Percentiles rank a stretch among this genome's conserved stretches.
phyloP scores from a whole-genome alignment of 2,113 vertebrate genomes.

The Solea senegalensis region DNA sequence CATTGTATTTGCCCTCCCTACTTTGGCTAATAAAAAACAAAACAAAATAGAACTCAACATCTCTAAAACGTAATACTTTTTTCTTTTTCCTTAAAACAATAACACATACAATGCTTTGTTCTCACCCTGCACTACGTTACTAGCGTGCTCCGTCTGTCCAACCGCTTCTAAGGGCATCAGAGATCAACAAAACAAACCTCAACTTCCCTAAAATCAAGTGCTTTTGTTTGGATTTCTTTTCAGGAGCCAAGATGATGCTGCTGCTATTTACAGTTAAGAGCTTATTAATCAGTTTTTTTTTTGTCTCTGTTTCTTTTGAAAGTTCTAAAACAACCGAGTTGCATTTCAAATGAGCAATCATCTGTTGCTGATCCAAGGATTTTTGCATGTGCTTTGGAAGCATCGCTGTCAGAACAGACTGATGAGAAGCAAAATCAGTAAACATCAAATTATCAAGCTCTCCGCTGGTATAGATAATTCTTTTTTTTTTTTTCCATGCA shows the following conservation, averaged over 20 bases:
- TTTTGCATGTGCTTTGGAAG: conserved; percentile 61
- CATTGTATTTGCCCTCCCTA: conserved; percentile 76
- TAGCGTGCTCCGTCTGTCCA: conserved; percentile 64
- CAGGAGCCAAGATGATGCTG: conserved; percentile 23
- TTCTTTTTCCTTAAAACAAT: conserved; percentile 74
- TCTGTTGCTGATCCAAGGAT: conserved; percentile 20
- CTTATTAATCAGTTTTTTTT: conserved; percentile 52
- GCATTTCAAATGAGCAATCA: conserved; percentile 38
- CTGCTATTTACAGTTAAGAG: conserved; percentile 71
- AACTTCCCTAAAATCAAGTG: conserved; percentile 70
- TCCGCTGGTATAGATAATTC: conserved; percentile 45
- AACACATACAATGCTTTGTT: conserved; percentile 79
- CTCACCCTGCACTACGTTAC: conserved; percentile 64
- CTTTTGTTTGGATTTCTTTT: conserved; percentile 60
- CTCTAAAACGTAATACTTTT: conserved; percentile 84
- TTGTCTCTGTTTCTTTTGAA: conserved; percentile 17
- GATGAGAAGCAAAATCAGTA: conserved; percentile 27
- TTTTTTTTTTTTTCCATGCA: conserved; percentile 53
- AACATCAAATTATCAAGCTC: conserved; percentile 45
- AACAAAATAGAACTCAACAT: conserved; percentile 72
- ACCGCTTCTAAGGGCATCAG: conserved; percentile 34
- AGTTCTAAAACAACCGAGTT: conserved; percentile 17
- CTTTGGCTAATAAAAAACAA: conserved; percentile 71
- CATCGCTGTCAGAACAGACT: conserved; percentile 33
- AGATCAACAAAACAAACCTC: conserved; percentile 63